A percentile compares a stretch with the other conserved stretches of the same genome.
phyloP scores from a whole-genome alignment of 2,113 vertebrate genomes.

The Python bivittatus region DNA sequence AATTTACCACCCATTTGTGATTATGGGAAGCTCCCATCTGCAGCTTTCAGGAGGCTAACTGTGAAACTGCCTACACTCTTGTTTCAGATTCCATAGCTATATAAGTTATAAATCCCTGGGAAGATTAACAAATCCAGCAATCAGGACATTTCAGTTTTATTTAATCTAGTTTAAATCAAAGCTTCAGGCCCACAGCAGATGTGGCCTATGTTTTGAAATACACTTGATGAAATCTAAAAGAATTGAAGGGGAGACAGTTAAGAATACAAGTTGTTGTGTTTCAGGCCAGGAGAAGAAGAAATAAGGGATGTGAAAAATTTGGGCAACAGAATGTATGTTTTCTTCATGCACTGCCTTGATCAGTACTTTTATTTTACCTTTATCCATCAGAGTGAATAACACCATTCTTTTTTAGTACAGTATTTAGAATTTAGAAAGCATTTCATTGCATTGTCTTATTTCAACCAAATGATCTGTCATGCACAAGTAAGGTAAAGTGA shows the following conservation, averaged over 20 bases:
- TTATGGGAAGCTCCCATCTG: neutral
- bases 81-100: neutral
- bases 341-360: neutral
- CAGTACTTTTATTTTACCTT: neutral
- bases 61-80: neutral
- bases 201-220: neutral
- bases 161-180: neutral
- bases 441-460: neutral
- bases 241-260: neutral
- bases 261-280: neutral
- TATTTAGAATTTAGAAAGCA: neutral
- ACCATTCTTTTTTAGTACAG: neutral
- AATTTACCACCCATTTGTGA: neutral
- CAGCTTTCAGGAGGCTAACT: neutral
- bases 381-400: neutral
- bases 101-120: neutral
- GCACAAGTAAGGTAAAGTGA: neutral
- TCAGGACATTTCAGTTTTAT: neutral
- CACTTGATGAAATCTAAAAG: neutral
- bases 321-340: neutral
- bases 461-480: neutral
- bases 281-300: neutral
- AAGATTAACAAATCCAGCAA: neutral
- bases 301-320: neutral
- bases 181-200: neutral